Evolutionary conservation across 23 tunicate species (phyloP), one percentile per base, ranked within the genome.

Genomic region (Clavelina lepadiformis): DNA sequence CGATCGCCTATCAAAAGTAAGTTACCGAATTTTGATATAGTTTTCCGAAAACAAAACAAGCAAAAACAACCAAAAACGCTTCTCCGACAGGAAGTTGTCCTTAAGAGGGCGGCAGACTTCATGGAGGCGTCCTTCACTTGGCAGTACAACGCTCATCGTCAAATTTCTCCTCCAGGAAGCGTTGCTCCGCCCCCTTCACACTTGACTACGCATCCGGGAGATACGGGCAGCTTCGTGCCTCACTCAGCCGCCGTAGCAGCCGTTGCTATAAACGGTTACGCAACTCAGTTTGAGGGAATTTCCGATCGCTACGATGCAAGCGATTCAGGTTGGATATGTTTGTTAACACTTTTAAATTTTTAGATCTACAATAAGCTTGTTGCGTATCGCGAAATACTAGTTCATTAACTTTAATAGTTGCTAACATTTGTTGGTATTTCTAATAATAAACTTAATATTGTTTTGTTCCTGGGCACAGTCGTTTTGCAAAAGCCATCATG

Each of bases 241-340:
- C 76, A 58, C 25, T 35, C 69, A 3, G 65, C 76, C 3, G 45
- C 82, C 66, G 72, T 51, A 32, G 77, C 72, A 49, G 82, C 82
- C 3, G 69, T 67, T 0, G 61, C 75, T 28, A 72, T 85, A 80
- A 71, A 68, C 22, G 81, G 81, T 2, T 72, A 77, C 57, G 63
- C 88, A 18, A 45, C 73, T 7, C 82, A 74, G 25, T 84, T 77
- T 34, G 57, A 4, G 4, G 63, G 63, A 30, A 33, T 38, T 3
- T 1, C 52, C 3, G 89, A 82, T 31, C 60, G 89, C 3, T 82
- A 61, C 64, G 89, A 82, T 24, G 35, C 74, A 31, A 82, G 80
- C 46, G 89, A 82, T 65, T 82, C 89, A 82, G 89, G 89, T 82
- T 75, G 54, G 81, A 75, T 75, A 75, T 72, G 81, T 75, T 75